These are phyloP conservation scores for Silvanus unidentatus DNA, from an alignment of 2,888 invertebrate species.

Conservation along the genomic window DNA sequence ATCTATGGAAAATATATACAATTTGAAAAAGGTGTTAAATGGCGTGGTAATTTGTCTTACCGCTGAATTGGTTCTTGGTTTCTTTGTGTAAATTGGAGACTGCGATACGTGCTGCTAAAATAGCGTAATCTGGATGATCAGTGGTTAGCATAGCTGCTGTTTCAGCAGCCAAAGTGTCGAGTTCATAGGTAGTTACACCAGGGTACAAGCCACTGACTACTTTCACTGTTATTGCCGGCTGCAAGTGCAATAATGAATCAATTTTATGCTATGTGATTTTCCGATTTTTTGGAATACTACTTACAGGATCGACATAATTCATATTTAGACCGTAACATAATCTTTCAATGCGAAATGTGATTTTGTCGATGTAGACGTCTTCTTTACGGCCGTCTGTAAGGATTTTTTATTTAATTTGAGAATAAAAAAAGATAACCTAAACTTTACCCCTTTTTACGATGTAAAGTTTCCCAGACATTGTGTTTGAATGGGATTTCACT, in stretches of 20 bases:
- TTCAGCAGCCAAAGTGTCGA: slow-evolving; percentile 97
- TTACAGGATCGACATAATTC: slow-evolving; percentile 95
- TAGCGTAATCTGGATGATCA: slow-evolving; percentile 93
- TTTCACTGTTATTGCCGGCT: slow-evolving; percentile 68
- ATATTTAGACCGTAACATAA: slow-evolving; percentile 92
- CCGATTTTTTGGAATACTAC: slow-evolving; percentile 35
- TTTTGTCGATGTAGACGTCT: slow-evolving; percentile 94
- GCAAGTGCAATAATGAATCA: background rate
- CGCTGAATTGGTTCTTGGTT: slow-evolving; percentile 89
- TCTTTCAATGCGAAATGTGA: slow-evolving; percentile 91
- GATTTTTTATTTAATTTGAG: too few species aligned
- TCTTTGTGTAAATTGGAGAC: slow-evolving; percentile 98
- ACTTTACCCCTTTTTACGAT: too few species aligned
- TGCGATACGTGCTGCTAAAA: slow-evolving; percentile 77
- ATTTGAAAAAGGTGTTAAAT: too few species aligned
- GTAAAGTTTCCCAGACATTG: too few species aligned
- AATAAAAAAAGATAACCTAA: too few species aligned
- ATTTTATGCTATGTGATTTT: background rate
- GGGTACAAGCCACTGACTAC: slow-evolving; percentile 93
- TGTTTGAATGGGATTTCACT: too few species aligned
- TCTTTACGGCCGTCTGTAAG: slow-evolving; percentile 79
- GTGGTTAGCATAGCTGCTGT: slow-evolving; percentile 98
- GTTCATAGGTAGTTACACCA: slow-evolving; percentile 93
- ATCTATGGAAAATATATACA: slow-evolving; percentile 64
- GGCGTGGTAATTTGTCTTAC: too few species aligned